phyloP scores from a whole-genome alignment of 2,888 invertebrate species.

The Agrotis ipsilon region DNA sequence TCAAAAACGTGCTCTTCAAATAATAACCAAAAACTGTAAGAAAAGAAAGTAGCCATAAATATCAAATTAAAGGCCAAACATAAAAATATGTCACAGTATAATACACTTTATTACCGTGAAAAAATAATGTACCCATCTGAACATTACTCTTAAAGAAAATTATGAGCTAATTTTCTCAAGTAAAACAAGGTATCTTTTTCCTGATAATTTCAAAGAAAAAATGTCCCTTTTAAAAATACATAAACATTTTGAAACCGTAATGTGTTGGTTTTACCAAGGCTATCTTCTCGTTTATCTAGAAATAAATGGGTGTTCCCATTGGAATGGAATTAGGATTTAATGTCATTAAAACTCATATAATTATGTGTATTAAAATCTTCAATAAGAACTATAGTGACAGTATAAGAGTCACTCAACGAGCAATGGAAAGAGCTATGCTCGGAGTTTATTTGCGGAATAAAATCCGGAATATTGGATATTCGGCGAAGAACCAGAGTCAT shows the following conservation, averaged over 20 bases:
- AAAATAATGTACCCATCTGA: conserved; percentile 36
- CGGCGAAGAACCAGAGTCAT: too few relatives aligned
- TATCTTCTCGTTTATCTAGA: not conserved
- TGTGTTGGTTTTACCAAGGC: not conserved
- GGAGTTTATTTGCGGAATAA: too few relatives aligned
- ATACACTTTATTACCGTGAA: conserved; percentile 20
- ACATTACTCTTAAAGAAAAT: conserved; percentile 22
- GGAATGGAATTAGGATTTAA: not conserved
- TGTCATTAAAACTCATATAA: not conserved
- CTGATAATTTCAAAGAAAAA: not conserved
- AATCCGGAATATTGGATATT: too few relatives aligned
- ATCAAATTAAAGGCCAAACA: conserved; percentile 29
- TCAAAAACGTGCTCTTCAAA: not conserved
- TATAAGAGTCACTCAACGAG: too few relatives aligned
- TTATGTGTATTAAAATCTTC: too few relatives aligned
- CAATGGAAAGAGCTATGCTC: too few relatives aligned
- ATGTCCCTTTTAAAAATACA: not conserved
- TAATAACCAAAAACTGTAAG: not conserved
- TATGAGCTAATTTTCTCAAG: conserved; percentile 23
- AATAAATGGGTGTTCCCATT: not conserved
- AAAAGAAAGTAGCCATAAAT: conserved; percentile 15
- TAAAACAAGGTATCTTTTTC: not conserved
- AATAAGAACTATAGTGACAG: too few relatives aligned
- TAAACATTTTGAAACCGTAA: not conserved
- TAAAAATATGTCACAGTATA: conserved; percentile 41